A percentile compares a stretch with the other conserved stretches of the same genome.
Conservation (phyloP, 2,113 vertebrate species). For the Trinectes maculatus region DNA sequence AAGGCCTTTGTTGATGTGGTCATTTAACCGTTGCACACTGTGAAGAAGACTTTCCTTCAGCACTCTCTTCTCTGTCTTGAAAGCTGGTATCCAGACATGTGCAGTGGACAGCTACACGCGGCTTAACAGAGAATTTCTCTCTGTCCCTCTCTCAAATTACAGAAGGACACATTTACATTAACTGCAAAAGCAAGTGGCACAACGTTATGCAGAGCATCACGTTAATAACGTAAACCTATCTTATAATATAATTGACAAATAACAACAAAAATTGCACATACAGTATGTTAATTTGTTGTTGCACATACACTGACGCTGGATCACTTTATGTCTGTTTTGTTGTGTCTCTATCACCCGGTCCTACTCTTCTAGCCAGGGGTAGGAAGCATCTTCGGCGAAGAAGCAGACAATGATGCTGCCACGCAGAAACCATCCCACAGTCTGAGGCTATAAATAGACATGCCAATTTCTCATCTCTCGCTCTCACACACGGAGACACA, state of each 20-base stretch:
- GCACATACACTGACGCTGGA: too few species aligned
- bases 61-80: not conserved
- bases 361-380: not conserved
- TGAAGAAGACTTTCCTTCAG: not conserved
- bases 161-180: not conserved
- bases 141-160: not conserved
- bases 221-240: too few species aligned
- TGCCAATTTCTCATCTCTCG: conserved; percentile 44
- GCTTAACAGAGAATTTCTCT: not conserved
- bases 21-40: not conserved
- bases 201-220: not conserved
- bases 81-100: not conserved
- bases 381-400: conserved; percentile 16
- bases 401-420: conserved; percentile 35
- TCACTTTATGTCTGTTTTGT: not conserved
- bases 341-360: not conserved
- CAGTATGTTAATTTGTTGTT: too few species aligned
- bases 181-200: not conserved
- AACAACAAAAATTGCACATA: too few species aligned
- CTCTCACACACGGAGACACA: conserved; percentile 13
- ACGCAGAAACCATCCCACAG: conserved; percentile 51
- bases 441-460: conserved; percentile 66
- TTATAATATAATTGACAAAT: too few species aligned
- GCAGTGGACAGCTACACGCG: not conserved
- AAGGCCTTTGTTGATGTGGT: conserved; percentile 6